phyloP scores from a whole-genome alignment of 2,888 invertebrate species.

The Eurytoma adleriae region DNA sequence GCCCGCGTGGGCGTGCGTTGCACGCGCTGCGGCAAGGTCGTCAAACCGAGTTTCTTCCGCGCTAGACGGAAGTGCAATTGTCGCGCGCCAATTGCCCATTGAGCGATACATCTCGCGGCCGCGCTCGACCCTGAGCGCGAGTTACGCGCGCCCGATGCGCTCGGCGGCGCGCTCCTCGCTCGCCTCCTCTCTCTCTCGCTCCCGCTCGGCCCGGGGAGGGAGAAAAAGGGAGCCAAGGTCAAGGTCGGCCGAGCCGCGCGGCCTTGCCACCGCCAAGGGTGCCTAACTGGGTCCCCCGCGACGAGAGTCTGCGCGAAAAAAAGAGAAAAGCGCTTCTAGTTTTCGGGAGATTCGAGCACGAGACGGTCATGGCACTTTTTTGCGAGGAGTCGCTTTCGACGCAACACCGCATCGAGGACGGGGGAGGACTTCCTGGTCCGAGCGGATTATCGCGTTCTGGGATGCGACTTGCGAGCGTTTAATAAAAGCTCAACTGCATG shows the following conservation, averaged over 20 bases:
- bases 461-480: too few species aligned
- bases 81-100: conserved; percentile 60
- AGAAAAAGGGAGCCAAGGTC: conserved; percentile 49
- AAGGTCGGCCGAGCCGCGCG: conserved; percentile 40
- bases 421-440: too few species aligned
- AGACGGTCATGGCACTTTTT: too few species aligned
- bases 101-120: conserved; percentile 55
- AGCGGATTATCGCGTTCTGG: too few species aligned
- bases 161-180: neutral
- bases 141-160: conserved; percentile 2
- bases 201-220: too few species aligned
- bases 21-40: conserved; percentile 50
- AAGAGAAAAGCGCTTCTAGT: too few species aligned
- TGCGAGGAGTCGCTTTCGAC: too few species aligned
- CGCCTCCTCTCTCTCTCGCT: conserved; percentile 8
- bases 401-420: too few species aligned
- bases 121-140: conserved; percentile 51
- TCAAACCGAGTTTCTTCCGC: conserved; percentile 60
- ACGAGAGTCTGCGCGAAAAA: neutral
- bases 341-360: too few species aligned
- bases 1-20: too few species aligned
- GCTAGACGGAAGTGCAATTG: conserved; percentile 62
- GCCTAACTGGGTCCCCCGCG: conserved; percentile 43
- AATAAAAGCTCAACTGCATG: too few species aligned
- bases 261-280: neutral